Base-by-base conservation (phyloP, 2,113 vertebrate genomes). In the Oophaga pumilio region DNA sequence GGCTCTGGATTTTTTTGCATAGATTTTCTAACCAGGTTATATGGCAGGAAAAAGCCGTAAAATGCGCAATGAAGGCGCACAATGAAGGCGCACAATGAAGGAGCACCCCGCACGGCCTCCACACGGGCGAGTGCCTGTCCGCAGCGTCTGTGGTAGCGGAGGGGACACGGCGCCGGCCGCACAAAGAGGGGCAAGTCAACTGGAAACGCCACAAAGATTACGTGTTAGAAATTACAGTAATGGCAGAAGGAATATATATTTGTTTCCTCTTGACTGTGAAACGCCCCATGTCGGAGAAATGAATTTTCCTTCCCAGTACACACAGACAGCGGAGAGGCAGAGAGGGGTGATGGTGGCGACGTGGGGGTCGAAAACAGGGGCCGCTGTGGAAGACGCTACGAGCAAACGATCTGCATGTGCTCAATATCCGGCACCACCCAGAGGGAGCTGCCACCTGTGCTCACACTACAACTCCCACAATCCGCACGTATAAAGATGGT, bases 231-330 rank as follows among this genome's bases (percentile, higher is more conserved):
- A 71, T 78, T 69, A 86, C 85, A 82, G 82, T 43, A 64, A 84
- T 56, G 43, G 26, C 79, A 43, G 82, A 77, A 79, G 68, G 80
- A 84, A 86, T 73, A 57, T 15, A 49, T 86, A n/a, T n/a, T 83
- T 71, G 64, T 73, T 87, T 81, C 60, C 85, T 53, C 18, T 69
- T 50, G 85, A 86, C 24, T 64, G 84, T 20, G 22, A 73, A 71
- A 59, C 50, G 85, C 78, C 20, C 77, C 50, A 24, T 73, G 76
- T 73, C 64, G 60, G 86, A 17, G 20, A 71, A 60, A 87, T 73
- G 6, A 80, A 82, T 82, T 87, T 82, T 82, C 86, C 86, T 82
- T 52, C 22, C 56, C 52, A 82, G 52, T 87, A 87, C 52, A 82
- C 86, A 87, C 62, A 22, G 43, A 52, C n/a, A 8, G 49, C 43